Evolutionary conservation across 2,888 invertebrate species (phyloP), one percentile per base, ranked within the genome.

Genomic region (Protonemura montana): DNA sequence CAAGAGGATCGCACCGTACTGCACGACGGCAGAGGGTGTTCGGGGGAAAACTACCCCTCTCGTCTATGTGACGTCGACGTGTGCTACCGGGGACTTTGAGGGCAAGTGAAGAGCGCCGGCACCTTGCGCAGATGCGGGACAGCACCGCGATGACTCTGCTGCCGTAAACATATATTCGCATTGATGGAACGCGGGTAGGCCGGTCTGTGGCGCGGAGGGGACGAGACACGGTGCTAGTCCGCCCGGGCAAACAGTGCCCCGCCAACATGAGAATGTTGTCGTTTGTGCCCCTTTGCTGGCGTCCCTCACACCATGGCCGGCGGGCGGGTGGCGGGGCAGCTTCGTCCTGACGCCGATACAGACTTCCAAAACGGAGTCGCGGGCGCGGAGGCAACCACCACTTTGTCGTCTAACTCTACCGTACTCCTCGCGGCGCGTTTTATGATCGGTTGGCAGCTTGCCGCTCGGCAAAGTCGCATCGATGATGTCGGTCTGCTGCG

Each of bases 1-100:
- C 82, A 35, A 29, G 82, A 82, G 35, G 28, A 78, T 26, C 29
- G 82, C 35, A 82, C 29, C 26, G 85, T 21, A 85, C 76, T 21
- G 25, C n/a, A 76, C 85, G 41, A 25, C 76, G 76, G 76, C 27
- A 13, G 85, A 10, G 59, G 59, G 59, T 59, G 59, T 21, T 16
- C 21, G 59, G 59, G 29, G 21, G n/a, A 26, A 76, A 85, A 26
- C 85, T 85, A 30, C 30, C 30, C 59, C 85, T 27, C 85, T 16
- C 41, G 21, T 13, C 35, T 21, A 29, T 83, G 26, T 28, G 83
- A 59, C 30, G 26, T 28, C 83, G 83, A 30, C n/a, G 28, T 30
- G 41, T 25, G 83, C 83, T 41, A 83, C 83, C 83, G 83, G 41
- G 83, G 13, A 26, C 26, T 29, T 13, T 28, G 16, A 7, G 28